A percentile compares a stretch with the other conserved stretches of the same genome.
Conservation (phyloP, 2,888 invertebrate genomes). For the Ochropacha duplaris region DNA sequence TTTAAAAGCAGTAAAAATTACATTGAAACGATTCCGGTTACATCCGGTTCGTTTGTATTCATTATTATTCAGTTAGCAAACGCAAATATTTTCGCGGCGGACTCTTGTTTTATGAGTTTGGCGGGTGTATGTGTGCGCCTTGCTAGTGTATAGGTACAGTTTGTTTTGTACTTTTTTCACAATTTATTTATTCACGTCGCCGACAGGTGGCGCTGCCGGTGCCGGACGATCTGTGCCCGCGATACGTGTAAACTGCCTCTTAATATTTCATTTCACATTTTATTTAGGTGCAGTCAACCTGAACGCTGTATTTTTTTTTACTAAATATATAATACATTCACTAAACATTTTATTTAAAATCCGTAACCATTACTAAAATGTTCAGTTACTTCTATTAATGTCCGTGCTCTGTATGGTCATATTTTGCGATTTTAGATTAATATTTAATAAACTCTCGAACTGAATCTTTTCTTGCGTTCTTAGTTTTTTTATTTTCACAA, state of each 20-base stretch:
- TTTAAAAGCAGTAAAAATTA: conserved; percentile 32
- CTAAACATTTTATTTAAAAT: not conserved
- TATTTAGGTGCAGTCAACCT: conserved; percentile 54
- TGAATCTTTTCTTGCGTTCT: conserved; percentile 17
- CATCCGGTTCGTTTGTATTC: conserved; percentile 44
- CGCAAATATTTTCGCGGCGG: conserved; percentile 56
- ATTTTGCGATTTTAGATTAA: not conserved
- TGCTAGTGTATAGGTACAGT: conserved; percentile 32
- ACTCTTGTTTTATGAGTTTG: conserved; percentile 36
- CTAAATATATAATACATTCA: not conserved
- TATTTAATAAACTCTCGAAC: not conserved
- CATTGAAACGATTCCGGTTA: conserved; percentile 37
- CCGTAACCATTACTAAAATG: not conserved
- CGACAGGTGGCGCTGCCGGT: conserved; percentile 69
- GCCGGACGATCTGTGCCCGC: conserved; percentile 48
- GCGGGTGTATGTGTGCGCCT: conserved; percentile 24
- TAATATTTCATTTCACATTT: conserved; percentile 67
- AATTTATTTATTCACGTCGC: conserved; percentile 63
- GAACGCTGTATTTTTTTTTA: conserved; percentile 29
- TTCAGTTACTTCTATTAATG: not conserved
- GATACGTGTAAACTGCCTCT: conserved; percentile 68
- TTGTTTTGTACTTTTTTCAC: conserved; percentile 40
- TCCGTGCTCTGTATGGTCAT: not conserved
- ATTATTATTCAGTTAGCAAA: conserved; percentile 64
- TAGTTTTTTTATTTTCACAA: conserved; percentile 24